Conservation (phyloP, 2,113 vertebrate genomes). For the Onychostoma macrolepis region DNA sequence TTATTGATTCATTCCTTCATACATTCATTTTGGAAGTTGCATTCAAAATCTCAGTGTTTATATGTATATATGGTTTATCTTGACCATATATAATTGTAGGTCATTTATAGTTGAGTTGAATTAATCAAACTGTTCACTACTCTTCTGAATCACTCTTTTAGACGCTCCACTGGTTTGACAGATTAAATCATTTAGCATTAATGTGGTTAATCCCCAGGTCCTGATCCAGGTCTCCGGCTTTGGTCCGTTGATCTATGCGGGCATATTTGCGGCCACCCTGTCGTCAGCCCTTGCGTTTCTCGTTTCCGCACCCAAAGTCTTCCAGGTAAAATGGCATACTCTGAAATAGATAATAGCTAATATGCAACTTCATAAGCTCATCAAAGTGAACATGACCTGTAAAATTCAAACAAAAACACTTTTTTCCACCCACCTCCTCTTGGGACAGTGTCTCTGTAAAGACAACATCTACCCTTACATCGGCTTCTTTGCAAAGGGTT, state of each 20-base stretch:
- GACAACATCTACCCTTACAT: slow-evolving; percentile 78
- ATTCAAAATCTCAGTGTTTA: background rate
- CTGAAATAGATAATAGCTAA: background rate
- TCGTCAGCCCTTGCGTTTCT: slow-evolving; percentile 82
- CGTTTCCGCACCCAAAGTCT: slow-evolving; percentile 78
- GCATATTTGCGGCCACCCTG: slow-evolving; percentile 78
- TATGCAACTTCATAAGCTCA: background rate
- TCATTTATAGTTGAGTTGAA: background rate
- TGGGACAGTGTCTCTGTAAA: slow-evolving; percentile 74
- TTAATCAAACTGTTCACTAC: background rate
- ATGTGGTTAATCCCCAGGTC: slow-evolving; percentile 58
- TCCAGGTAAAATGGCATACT: slow-evolving; percentile 69
- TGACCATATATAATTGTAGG: background rate
- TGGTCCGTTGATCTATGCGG: slow-evolving; percentile 72
- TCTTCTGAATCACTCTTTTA: background rate
- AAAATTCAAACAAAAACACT: background rate
- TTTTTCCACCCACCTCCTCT: background rate
- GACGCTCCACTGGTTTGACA: background rate
- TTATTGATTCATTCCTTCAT: background rate
- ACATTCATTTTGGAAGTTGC: background rate
- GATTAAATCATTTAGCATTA: background rate
- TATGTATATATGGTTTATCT: background rate
- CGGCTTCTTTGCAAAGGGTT: slow-evolving; percentile 78
- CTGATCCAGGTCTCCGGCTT: slow-evolving; percentile 74
- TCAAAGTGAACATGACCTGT: background rate